Base-by-base conservation (phyloP, 2,113 vertebrate genomes). In the Ancistrus triradiatus region DNA sequence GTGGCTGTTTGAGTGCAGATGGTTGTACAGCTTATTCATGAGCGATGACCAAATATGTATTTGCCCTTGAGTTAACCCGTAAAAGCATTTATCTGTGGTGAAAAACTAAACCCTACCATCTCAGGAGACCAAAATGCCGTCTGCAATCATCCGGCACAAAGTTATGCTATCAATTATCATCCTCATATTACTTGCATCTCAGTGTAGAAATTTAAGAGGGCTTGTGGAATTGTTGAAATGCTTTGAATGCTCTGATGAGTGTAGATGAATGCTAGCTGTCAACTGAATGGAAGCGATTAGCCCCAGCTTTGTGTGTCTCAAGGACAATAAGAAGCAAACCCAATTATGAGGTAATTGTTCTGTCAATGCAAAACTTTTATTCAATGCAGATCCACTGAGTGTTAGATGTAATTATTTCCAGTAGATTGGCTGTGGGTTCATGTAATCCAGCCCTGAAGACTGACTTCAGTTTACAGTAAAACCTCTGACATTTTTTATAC, bases 361-460 rank as follows among this genome's bases (percentile, higher is more conserved):
- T 67, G 63, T 76, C 74, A 66, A 62, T 63, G 65, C 51, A 57
- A 63, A 76, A 69, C 51, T n/a, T 73, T 73, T 58, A 49, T 73
- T 76, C 57, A 66, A 24, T 48, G 58, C 19, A 18, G 49, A 66
- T 65, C 50, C 28, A 66, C 69, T 69, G 55, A 14, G 37, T 47
- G 57, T 69, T 25, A 49, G 21, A 31, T 52, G 35, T 37, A 55
- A 48, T 63, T 74, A 69, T 70, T 70, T 37, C 31, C 59, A 61
- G 37, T 52, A 35, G 31, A 51, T 42, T 22, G 44, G n/a, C 40
- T 73, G 25, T 24, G 15, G 40, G 56, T 61, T 66, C 24, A 47
- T 50, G 59, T 55, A 31, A 24, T 71, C 59, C 28, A 46, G 28
- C 25, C 22, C 38, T 47, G 15, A 15, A 51, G 44, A 35, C 28